Evolutionary conservation across 2,888 invertebrate species (phyloP).

Genomic region (Amorpha juglandis): DNA sequence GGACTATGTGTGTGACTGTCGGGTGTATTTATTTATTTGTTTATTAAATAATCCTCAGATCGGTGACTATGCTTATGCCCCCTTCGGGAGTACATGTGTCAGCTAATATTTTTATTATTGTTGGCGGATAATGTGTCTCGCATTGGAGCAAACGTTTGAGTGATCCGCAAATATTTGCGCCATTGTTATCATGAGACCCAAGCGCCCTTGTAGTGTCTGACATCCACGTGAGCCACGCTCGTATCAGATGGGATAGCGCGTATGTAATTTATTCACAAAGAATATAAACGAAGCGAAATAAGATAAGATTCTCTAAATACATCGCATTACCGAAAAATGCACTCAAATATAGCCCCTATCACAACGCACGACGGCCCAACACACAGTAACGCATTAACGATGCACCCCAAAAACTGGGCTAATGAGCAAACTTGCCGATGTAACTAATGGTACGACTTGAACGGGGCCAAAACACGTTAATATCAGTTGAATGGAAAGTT

Average conservation of each 20-base stretch:
- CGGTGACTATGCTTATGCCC: no score
- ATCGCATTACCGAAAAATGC: not conserved
- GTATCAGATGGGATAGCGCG: not conserved
- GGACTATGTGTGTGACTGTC: no score
- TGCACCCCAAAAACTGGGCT: conserved; percentile 55
- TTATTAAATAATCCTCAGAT: no score
- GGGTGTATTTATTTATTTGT: no score
- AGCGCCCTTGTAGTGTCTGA: not conserved
- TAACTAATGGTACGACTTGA: conserved; percentile 25
- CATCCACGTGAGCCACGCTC: not conserved
- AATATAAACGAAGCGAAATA: conserved; percentile 4
- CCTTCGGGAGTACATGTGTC: no score
- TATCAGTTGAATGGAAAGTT: conserved; percentile 20
- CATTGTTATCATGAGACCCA: not conserved
- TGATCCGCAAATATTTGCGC: not conserved
- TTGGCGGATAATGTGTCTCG: not conserved
- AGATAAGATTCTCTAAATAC: not conserved
- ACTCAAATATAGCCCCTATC: conserved; percentile 7
- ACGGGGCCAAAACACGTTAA: conserved; percentile 24
- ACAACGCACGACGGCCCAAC: not conserved
- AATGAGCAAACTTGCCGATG: conserved; percentile 45
- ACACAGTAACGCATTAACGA: conserved; percentile 40
- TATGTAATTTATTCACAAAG: not conserved
- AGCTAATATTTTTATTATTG: no score
- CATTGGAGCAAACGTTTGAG: not conserved